Conservation (phyloP, 2,888 invertebrate genomes). For the Hypselothyrea guttata region DNA sequence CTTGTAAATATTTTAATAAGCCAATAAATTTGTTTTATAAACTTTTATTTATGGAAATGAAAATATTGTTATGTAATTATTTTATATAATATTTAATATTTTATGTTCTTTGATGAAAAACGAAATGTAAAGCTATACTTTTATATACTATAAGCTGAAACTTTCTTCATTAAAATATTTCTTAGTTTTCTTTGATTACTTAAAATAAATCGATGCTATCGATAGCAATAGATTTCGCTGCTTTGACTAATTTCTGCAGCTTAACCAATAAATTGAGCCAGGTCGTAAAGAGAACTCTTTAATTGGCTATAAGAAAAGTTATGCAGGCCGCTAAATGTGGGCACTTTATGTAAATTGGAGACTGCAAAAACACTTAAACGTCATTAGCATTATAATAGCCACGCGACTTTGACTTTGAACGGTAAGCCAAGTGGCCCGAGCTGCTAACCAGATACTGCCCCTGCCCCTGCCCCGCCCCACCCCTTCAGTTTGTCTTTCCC, state of each 20-base stretch:
- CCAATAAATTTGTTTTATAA: too few species aligned
- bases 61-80: too few species aligned
- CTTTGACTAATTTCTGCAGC: not conserved
- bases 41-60: too few species aligned
- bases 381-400: constrained; percentile 72
- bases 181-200: too few species aligned
- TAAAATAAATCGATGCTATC: too few species aligned
- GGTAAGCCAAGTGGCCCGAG: constrained; percentile 1
- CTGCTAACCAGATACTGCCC: not conserved
- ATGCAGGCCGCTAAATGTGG: constrained; percentile 36
- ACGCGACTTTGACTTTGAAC: constrained; percentile 52
- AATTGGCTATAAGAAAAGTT: constrained; percentile 45
- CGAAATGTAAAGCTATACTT: too few species aligned
- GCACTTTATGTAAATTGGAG: constrained; percentile 62
- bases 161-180: too few species aligned
- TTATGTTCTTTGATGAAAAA: too few species aligned
- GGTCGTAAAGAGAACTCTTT: constrained; percentile 20
- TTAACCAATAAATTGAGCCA: constrained; percentile 3
- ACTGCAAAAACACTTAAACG: constrained; percentile 60
- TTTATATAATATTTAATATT: too few species aligned
- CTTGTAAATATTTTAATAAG: too few species aligned
- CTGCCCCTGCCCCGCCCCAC: not conserved
- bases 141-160: too few species aligned
- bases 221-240: not conserved
- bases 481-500: too few species aligned